Percentiles rank a stretch among this genome's conserved stretches.
Conservation (phyloP, 2,113 vertebrate genomes). For the Chionomys nivalis region DNA sequence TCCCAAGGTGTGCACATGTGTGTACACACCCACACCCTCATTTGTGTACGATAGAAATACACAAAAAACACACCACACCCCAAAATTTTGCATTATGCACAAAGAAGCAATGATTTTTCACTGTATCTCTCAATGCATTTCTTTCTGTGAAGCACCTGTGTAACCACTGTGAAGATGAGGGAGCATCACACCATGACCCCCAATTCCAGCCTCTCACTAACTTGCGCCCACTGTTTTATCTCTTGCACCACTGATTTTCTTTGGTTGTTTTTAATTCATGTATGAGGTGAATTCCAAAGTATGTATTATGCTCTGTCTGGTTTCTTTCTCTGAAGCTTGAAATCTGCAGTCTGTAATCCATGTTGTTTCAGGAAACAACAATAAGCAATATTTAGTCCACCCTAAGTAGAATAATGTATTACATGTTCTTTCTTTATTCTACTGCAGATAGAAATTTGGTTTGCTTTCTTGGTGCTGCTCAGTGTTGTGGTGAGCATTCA, state of each 20-base stretch:
- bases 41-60: neutral
- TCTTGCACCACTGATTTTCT: neutral
- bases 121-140: neutral
- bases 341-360: neutral
- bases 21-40: neutral
- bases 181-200: neutral
- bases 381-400: neutral
- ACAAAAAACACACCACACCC: neutral
- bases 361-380: neutral
- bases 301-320: neutral
- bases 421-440: slow-evolving; percentile 28
- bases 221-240: neutral
- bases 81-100: neutral
- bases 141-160: neutral
- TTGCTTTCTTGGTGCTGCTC: neutral
- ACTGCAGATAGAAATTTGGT: neutral
- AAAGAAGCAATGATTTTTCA: neutral
- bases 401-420: neutral
- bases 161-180: neutral
- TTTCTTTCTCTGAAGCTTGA: neutral
- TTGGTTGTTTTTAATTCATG: neutral
- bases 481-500: neutral
- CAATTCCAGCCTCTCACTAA: neutral
- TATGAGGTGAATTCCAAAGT: neutral
- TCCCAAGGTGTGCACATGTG: neutral